Evolutionary conservation across 2,113 vertebrate genomes (phyloP).

Genomic region (Sinosuthora webbiana): DNA sequence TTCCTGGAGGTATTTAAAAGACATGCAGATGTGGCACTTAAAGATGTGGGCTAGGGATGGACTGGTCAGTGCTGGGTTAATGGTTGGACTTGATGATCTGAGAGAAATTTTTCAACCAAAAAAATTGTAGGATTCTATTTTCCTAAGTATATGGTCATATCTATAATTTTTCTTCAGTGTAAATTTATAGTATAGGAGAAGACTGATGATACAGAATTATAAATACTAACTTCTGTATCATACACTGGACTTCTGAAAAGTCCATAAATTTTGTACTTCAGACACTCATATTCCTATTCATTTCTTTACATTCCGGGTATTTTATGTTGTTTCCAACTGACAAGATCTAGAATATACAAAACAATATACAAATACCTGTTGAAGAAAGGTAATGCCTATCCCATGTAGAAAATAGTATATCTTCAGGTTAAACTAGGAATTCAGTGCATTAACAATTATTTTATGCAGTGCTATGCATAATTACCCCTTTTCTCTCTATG

Average conservation of each 20-base stretch:
- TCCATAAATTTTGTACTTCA: neutral
- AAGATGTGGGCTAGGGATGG: neutral
- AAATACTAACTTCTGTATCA: neutral
- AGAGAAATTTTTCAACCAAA: neutral
- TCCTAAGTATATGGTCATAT: neutral
- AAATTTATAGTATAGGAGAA: neutral
- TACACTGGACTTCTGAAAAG: neutral
- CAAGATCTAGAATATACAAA: neutral
- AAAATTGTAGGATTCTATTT: neutral
- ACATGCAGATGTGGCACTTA: neutral
- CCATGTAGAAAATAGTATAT: neutral
- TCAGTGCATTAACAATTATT: neutral
- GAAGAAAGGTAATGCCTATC: neutral
- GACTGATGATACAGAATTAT: neutral
- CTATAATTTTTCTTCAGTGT: neutral
- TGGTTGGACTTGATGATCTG: neutral
- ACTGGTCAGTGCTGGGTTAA: neutral
- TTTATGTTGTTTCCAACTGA: neutral
- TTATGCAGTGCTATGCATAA: neutral
- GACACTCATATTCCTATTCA: neutral
- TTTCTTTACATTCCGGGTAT: neutral
- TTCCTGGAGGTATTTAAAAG: neutral
- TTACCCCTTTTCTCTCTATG: neutral
- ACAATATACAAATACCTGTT: neutral
- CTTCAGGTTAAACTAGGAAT: neutral